phyloP scores from a whole-genome alignment of 1,140 invertebrate species.

The Drepana arcuata region DNA sequence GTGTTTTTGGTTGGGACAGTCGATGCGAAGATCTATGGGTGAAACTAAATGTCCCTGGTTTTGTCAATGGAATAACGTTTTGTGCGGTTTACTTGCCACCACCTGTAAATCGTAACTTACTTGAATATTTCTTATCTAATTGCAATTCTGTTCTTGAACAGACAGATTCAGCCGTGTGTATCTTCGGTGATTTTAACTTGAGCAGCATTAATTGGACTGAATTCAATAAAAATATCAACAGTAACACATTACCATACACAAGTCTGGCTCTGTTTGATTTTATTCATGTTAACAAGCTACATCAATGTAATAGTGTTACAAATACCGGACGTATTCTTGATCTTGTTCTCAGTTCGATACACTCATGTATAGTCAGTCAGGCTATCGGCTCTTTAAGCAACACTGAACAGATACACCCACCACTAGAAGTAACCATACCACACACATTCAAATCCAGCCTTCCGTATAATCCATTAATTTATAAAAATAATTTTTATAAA shows the following conservation, averaged over 20 bases:
- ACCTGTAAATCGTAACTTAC: slow-evolving; percentile 6
- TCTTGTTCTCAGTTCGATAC: slow-evolving; percentile 13
- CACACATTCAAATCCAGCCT: not conserved
- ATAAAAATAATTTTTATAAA: slow-evolving; percentile 19
- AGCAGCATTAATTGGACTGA: slow-evolving; percentile 16
- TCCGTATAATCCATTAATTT: no score
- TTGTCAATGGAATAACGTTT: no score
- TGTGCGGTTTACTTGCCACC: no score
- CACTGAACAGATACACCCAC: slow-evolving; percentile 16
- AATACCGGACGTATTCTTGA: slow-evolving; percentile 10
- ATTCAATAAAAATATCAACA: no score
- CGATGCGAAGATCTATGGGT: slow-evolving; percentile 18
- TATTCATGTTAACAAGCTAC: no score
- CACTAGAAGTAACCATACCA: slow-evolving; percentile 6
- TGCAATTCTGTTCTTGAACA: slow-evolving; percentile 7
- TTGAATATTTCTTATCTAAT: slow-evolving; percentile 10
- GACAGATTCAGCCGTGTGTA: slow-evolving; percentile 1
- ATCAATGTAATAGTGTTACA: slow-evolving; percentile 6
- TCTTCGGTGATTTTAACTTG: slow-evolving; percentile 20
- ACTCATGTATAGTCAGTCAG: slow-evolving; percentile 2
- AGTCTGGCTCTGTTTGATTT: no score
- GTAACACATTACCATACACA: no score
- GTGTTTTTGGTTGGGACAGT: slow-evolving; percentile 7
- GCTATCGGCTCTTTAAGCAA: slow-evolving; percentile 2
- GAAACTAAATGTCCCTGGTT: slow-evolving; percentile 3